Evolutionary conservation across 2,113 vertebrate species (phyloP).

Genomic region (Heterotis niloticus): DNA sequence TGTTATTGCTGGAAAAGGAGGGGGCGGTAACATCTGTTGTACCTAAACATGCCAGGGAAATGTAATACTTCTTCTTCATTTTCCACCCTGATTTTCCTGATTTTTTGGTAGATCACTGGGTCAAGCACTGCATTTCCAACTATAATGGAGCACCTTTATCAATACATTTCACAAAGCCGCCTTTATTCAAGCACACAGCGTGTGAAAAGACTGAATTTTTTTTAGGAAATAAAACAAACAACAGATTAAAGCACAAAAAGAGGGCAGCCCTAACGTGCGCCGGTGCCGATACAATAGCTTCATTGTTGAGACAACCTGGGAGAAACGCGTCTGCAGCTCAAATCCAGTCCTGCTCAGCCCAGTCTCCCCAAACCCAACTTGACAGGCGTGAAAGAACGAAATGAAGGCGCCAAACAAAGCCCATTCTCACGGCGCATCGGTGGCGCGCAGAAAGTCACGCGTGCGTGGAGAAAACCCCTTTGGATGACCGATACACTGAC

Average conservation of each 20-base stretch:
- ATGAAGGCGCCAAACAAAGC: constrained; percentile 67
- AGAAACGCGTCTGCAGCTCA: neutral
- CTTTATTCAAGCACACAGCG: too few relatives aligned
- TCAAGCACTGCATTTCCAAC: neutral
- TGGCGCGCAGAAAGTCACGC: too few relatives aligned
- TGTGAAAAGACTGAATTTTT: neutral
- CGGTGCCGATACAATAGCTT: neutral
- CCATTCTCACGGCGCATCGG: constrained; percentile 23
- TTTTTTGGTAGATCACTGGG: neutral
- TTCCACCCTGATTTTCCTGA: neutral
- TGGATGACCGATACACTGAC: neutral
- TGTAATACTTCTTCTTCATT: neutral
- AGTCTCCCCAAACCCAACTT: constrained; percentile 26
- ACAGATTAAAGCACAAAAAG: neutral
- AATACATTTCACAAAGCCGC: neutral
- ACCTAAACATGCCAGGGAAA: neutral
- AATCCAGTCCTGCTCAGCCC: constrained; percentile 10
- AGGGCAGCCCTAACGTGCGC: neutral
- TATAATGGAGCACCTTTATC: neutral
- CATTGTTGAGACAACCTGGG: constrained; percentile 1
- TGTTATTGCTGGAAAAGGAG: neutral
- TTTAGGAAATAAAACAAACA: constrained; percentile 1
- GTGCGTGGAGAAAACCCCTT: neutral
- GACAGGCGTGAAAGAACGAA: constrained; percentile 56
- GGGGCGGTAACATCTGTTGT: neutral